Conservation (phyloP, 2,888 invertebrate species). For the Zeuzera pyrina region DNA sequence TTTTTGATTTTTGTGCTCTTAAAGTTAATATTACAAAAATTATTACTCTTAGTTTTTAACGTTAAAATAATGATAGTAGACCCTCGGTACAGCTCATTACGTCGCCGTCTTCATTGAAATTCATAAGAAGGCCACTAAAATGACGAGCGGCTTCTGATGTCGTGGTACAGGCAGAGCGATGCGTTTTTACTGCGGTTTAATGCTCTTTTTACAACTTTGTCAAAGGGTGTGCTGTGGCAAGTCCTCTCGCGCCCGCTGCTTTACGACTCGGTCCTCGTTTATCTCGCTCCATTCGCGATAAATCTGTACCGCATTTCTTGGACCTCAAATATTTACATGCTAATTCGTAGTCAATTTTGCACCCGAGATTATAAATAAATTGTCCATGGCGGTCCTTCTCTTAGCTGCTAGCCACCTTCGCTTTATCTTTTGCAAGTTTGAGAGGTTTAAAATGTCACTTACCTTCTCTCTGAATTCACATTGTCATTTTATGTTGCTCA, state of each 20-base stretch:
- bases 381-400: slow-evolving; percentile 51
- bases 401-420: slow-evolving; percentile 34
- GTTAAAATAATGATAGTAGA: no score
- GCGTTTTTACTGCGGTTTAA: slow-evolving; percentile 73
- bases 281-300: slow-evolving; percentile 62
- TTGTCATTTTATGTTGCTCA: slow-evolving; percentile 56
- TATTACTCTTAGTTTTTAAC: no score
- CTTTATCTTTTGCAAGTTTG: slow-evolving; percentile 64
- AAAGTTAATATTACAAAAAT: no score
- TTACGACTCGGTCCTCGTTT: slow-evolving; percentile 65
- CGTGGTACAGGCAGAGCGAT: no score
- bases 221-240: slow-evolving; percentile 56
- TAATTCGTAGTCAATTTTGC: slow-evolving; percentile 69
- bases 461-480: slow-evolving; percentile 36
- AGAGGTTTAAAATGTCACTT: slow-evolving; percentile 57
- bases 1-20: no score
- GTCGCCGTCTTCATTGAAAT: slow-evolving; percentile 63
- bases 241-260: slow-evolving; percentile 39
- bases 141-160: slow-evolving; percentile 44
- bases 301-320: slow-evolving; percentile 64
- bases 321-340: slow-evolving; percentile 73
- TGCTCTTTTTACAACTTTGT: slow-evolving; percentile 70
- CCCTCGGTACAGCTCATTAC: slow-evolving; percentile 35
- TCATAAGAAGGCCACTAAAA: slow-evolving; percentile 65
- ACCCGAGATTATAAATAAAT: slow-evolving; percentile 71